Conservation (phyloP, 2,797 vertebrate species). For the Leptodactylus fallax region DNA sequence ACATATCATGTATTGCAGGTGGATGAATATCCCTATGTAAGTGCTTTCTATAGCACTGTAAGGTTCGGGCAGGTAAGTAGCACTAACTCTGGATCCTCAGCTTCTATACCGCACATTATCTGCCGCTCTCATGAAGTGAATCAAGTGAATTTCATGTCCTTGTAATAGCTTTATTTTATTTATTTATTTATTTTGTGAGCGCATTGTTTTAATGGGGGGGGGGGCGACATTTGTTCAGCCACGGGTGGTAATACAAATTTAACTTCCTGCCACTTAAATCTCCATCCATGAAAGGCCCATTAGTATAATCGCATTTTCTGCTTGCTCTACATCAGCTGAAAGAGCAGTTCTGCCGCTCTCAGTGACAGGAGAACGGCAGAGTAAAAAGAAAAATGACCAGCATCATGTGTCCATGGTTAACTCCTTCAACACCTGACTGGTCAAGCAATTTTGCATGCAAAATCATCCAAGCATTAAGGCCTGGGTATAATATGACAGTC, state of each 20-base stretch:
- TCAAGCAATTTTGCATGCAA: not conserved
- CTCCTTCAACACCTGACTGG: constrained; percentile 24
- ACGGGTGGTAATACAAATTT: constrained; percentile 68
- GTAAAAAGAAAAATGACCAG: constrained; percentile 64
- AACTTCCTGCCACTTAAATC: constrained; percentile 69
- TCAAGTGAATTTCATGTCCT: constrained; percentile 50
- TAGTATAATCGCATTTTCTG: constrained; percentile 66
- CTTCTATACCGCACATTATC: constrained; percentile 27
- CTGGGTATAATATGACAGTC: not conserved
- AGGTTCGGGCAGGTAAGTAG: not conserved
- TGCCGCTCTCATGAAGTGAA: constrained; percentile 23
- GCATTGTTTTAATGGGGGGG: constrained; percentile 56
- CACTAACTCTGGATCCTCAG: constrained; percentile 7
- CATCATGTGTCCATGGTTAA: constrained; percentile 64
- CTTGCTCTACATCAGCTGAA: constrained; percentile 57
- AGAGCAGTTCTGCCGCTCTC: constrained; percentile 58
- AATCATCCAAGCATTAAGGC: not conserved
- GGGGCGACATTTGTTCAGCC: constrained; percentile 47
- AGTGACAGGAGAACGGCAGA: constrained; percentile 64
- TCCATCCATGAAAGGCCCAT: constrained; percentile 69
- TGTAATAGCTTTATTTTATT: constrained; percentile 60
- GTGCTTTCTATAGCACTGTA: not conserved
- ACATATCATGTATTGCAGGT: not conserved
- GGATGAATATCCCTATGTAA: not conserved
- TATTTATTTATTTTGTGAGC: constrained; percentile 44